A percentile compares a stretch with the other conserved stretches of the same genome.
These are phyloP conservation scores for Taurulus bubalis DNA, from an alignment of 2,113 vertebrate species.

Conservation along the genomic window DNA sequence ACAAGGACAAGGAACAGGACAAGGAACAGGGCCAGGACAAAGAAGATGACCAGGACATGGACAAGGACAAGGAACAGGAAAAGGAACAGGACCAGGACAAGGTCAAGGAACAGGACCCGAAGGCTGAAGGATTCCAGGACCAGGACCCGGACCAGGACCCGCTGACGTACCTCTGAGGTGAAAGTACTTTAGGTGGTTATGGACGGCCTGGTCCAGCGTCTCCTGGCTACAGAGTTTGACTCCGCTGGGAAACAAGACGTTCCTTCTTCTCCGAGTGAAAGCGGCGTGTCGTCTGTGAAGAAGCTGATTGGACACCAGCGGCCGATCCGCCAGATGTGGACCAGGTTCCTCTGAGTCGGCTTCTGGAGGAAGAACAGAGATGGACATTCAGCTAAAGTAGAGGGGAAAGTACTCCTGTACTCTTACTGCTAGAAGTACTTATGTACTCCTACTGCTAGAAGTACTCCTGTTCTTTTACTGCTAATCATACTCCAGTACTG, in stretches of 20 bases:
- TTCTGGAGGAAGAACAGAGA: slow-evolving; percentile 7
- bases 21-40: no score
- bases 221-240: slow-evolving; percentile 92
- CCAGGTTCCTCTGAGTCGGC: neutral
- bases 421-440: neutral
- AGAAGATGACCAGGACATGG: no score
- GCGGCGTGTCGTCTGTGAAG: slow-evolving; percentile 38
- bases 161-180: slow-evolving; percentile 88
- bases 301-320: slow-evolving; percentile 12
- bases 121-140: no score
- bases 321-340: neutral
- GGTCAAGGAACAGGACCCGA: neutral
- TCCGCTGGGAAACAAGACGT: slow-evolving; percentile 89
- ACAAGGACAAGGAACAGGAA: no score
- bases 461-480: no score
- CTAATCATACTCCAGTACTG: no score
- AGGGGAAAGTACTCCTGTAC: neutral
- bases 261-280: slow-evolving; percentile 83
- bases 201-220: slow-evolving; percentile 86
- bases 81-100: neutral
- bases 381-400: neutral
- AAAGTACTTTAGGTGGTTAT: slow-evolving; percentile 91
- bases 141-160: neutral
- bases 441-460: no score
- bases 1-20: no score